phyloP scores from a whole-genome alignment of 2,888 invertebrate genomes.

The Tetheella fluctuosa region DNA sequence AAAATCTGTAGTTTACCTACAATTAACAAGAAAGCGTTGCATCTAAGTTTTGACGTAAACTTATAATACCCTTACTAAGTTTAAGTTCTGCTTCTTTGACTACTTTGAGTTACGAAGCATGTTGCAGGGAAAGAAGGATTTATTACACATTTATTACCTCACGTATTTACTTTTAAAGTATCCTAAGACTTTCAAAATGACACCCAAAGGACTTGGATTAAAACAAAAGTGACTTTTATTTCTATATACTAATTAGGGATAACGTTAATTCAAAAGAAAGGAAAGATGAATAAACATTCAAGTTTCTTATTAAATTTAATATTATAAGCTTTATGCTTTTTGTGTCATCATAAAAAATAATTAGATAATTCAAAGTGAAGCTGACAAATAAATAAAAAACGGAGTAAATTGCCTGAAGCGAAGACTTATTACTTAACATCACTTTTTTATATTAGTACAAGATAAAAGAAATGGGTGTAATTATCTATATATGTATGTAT shows the following conservation, averaged over 20 bases:
- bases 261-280: not conserved
- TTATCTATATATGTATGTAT: no score
- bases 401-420: no score
- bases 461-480: no score
- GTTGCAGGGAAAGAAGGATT: not conserved
- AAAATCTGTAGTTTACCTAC: not conserved
- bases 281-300: not conserved
- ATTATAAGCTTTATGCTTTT: no score
- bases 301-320: not conserved
- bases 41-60: not conserved
- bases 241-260: not conserved
- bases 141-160: not conserved
- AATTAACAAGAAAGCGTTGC: not conserved
- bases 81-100: constrained; percentile 3
- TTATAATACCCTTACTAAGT: not conserved
- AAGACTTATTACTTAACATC: no score
- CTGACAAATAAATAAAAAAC: no score
- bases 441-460: no score
- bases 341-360: no score
- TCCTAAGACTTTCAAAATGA: not conserved
- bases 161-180: not conserved
- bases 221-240: not conserved
- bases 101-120: not conserved
- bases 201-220: not conserved
- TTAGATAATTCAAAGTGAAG: no score